Percentiles rank a stretch among this genome's conserved stretches.
Evolutionary conservation across 2,888 invertebrate species (phyloP).

Genomic region (Macrosiphum euphorbiae): DNA sequence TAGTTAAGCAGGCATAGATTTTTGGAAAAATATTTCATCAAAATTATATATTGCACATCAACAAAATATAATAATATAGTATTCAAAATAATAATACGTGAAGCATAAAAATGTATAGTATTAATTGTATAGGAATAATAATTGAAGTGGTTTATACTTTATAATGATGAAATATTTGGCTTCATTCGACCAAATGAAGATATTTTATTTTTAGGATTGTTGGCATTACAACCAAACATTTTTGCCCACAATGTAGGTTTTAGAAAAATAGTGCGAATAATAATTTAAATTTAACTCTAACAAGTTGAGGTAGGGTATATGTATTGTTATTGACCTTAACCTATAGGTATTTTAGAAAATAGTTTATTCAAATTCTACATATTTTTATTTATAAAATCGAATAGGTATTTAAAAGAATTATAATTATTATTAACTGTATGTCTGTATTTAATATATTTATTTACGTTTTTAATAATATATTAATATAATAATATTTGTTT

Average conservation of each 20-base stretch:
- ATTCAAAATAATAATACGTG: neutral
- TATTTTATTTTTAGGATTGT: slow-evolving; percentile 56
- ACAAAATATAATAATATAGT: neutral
- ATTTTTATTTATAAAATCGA: neutral
- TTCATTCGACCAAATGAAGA: slow-evolving; percentile 31
- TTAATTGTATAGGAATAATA: neutral
- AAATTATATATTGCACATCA: neutral
- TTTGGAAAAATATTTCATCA: neutral
- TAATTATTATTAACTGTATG: neutral
- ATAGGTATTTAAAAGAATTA: neutral
- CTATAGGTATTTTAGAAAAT: slow-evolving; percentile 9
- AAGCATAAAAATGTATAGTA: neutral
- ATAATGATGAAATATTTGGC: slow-evolving; percentile 28
- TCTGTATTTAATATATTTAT: neutral
- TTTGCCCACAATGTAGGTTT: slow-evolving; percentile 23
- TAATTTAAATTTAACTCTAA: slow-evolving; percentile 57
- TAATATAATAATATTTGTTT: neutral
- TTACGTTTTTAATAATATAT: neutral
- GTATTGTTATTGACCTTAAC: slow-evolving; percentile 39
- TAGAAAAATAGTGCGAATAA: slow-evolving; percentile 34
- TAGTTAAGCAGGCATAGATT: neutral
- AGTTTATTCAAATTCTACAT: neutral
- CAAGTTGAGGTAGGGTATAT: slow-evolving; percentile 46
- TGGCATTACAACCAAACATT: slow-evolving; percentile 46
- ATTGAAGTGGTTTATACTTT: slow-evolving; percentile 9